These are phyloP conservation scores for Onthophagus taurus DNA, from an alignment of 1,140 invertebrate species.

Conservation along the genomic window DNA sequence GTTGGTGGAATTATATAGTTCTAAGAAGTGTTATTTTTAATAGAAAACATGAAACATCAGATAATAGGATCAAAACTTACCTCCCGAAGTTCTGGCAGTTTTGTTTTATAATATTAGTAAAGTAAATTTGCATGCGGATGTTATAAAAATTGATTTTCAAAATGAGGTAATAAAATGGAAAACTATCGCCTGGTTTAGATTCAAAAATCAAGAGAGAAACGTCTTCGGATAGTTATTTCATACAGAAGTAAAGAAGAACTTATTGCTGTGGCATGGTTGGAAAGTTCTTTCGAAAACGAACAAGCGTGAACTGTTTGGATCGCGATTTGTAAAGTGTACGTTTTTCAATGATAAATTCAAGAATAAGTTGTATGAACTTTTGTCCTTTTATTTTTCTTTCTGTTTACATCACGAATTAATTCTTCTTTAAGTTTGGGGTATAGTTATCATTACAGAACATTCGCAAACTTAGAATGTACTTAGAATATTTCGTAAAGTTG, in stretches of 20 bases:
- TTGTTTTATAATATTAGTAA: neutral
- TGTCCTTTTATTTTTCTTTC: too few relatives aligned
- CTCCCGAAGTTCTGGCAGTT: neutral
- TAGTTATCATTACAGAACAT: too few relatives aligned
- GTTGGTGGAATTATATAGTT: slow-evolving; percentile 1
- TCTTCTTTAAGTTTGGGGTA: too few relatives aligned
- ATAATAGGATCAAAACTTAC: neutral
- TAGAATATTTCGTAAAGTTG: too few relatives aligned
- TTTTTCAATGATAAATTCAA: too few relatives aligned
- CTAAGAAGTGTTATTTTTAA: neutral
- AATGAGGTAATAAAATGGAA: slow-evolving; percentile 9
- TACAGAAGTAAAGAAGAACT: neutral
- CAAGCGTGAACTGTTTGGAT: neutral
- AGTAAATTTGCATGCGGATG: slow-evolving; percentile 8
- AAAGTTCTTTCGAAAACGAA: neutral
- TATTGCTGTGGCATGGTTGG: neutral
- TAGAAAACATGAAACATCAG: slow-evolving; percentile 1
- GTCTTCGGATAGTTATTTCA: too few relatives aligned
- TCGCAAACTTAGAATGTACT: too few relatives aligned
- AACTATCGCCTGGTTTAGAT: neutral
- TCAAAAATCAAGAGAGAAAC: neutral
- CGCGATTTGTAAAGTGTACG: too few relatives aligned
- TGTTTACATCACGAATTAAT: too few relatives aligned
- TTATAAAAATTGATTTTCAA: slow-evolving; percentile 16
- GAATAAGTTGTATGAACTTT: too few relatives aligned